Evolutionary conservation across 2,797 vertebrate species (phyloP).

Genomic region (Ptychadena robeensis): DNA sequence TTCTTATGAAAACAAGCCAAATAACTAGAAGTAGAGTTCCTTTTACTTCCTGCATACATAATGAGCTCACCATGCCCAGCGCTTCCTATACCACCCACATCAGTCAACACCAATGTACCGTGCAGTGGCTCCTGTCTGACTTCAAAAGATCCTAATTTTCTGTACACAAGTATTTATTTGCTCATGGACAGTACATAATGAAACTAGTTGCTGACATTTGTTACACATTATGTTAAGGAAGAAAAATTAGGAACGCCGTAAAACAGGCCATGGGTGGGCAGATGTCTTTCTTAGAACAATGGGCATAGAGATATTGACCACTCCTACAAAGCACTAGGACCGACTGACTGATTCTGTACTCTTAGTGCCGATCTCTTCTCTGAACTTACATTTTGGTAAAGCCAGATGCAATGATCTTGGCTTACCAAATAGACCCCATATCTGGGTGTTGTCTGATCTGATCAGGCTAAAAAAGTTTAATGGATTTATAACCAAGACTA

Average conservation of each 20-base stretch:
- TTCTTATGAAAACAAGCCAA: slow-evolving; percentile 56
- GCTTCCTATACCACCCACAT: slow-evolving; percentile 30
- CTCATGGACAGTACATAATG: neutral
- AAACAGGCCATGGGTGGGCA: no score
- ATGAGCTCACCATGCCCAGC: slow-evolving; percentile 11
- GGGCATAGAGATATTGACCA: no score
- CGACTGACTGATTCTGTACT: no score
- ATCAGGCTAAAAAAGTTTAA: no score
- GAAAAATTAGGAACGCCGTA: neutral
- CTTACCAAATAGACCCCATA: no score
- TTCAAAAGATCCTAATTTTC: neutral
- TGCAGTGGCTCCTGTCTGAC: neutral
- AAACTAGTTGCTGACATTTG: neutral
- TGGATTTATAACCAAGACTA: no score
- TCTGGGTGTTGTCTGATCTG: no score
- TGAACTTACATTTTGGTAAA: no score
- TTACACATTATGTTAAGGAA: neutral
- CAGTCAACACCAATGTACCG: slow-evolving; percentile 16
- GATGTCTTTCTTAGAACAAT: no score
- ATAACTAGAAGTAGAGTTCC: slow-evolving; percentile 35
- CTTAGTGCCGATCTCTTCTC: no score
- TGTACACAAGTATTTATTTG: neutral
- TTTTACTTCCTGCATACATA: slow-evolving; percentile 42
- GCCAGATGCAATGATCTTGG: no score
- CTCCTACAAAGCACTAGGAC: no score